phyloP scores from a whole-genome alignment of 1,140 invertebrate genomes.

The Drosophila pectinifera region DNA sequence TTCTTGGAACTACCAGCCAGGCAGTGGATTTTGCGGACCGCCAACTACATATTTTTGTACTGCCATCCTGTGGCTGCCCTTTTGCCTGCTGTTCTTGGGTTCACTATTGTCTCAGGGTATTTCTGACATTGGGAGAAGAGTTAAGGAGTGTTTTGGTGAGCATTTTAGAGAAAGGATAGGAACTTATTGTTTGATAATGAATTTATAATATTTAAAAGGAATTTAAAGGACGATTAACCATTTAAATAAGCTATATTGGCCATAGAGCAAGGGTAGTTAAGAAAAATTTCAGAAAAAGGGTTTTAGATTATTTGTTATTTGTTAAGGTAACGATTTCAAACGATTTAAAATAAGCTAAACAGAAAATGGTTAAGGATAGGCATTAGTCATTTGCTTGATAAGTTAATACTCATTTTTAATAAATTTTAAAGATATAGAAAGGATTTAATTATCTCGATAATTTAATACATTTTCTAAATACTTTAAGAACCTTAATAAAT shows the following conservation, averaged over 20 bases:
- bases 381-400: too few relatives aligned
- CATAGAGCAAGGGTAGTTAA: too few relatives aligned
- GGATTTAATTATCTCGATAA: background rate
- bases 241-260: background rate
- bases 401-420: too few relatives aligned
- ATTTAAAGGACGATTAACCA: background rate
- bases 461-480: too few relatives aligned
- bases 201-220: background rate
- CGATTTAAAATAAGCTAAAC: too few relatives aligned
- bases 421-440: background rate
- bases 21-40: conserved; percentile 27
- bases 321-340: too few relatives aligned
- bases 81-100: conserved; percentile 26
- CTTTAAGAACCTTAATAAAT: too few relatives aligned
- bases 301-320: too few relatives aligned
- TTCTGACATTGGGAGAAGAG: background rate
- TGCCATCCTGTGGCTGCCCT: conserved; percentile 35
- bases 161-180: background rate
- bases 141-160: background rate
- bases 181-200: background rate
- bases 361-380: too few relatives aligned
- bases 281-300: too few relatives aligned
- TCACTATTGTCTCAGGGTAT: conserved; percentile 28
- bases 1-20: conserved; percentile 1
- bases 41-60: conserved; percentile 50